phyloP scores from a whole-genome alignment of 2,113 vertebrate species.

The Pseudorectes ferrugineus region DNA sequence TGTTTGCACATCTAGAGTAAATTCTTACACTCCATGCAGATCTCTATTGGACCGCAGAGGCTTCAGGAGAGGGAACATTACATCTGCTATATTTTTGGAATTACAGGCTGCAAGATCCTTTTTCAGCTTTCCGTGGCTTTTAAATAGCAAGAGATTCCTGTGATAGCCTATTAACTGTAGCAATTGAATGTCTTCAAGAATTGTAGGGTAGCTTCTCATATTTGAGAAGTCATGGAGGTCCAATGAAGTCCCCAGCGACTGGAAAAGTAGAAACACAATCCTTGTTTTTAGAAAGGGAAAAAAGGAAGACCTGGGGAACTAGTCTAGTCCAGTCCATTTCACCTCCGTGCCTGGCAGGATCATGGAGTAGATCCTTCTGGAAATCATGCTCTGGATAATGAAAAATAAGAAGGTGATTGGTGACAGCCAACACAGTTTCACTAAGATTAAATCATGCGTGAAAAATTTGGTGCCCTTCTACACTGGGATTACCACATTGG shows the following conservation, averaged over 20 bases:
- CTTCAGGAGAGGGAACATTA: background rate
- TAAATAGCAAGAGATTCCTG: background rate
- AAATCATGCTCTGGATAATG: background rate
- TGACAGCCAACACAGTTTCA: background rate
- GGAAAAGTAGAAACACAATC: background rate
- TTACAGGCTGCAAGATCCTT: background rate
- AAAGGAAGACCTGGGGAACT: background rate
- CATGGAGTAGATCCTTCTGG: background rate
- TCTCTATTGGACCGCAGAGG: background rate
- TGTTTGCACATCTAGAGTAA: background rate
- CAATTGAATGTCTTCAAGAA: background rate
- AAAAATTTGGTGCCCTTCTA: background rate
- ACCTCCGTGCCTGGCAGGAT: background rate
- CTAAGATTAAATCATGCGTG: background rate
- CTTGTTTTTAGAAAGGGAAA: background rate
- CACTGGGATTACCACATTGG: background rate
- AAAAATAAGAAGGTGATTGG: background rate
- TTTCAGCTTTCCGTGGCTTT: background rate
- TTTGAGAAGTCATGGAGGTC: background rate
- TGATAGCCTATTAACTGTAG: background rate
- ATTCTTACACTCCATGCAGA: background rate
- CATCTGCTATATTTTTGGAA: background rate
- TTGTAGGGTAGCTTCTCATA: background rate
- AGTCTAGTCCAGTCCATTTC: background rate
- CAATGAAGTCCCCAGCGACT: background rate